Evolutionary conservation across 1,140 invertebrate species (phyloP).

Genomic region (Protaetia brevitarsis): DNA sequence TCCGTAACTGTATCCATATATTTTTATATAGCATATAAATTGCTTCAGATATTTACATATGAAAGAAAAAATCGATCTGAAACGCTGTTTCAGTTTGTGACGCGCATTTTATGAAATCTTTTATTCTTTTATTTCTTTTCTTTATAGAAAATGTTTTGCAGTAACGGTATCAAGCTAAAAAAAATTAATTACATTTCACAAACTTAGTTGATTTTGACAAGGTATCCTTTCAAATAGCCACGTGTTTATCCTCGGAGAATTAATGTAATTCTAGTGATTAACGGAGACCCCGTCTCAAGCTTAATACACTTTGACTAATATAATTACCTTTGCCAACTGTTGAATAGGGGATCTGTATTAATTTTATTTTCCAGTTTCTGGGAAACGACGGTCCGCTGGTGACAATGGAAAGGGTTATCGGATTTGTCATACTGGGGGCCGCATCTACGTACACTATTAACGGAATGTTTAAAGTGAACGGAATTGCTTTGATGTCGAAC

Average conservation of each 20-base stretch:
- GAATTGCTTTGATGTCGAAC: background rate
- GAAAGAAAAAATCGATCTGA: too few relatives aligned
- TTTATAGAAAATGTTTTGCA: too few relatives aligned
- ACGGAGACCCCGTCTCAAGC: background rate
- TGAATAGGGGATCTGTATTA: conserved; percentile 74
- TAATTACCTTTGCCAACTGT: conserved; percentile 63
- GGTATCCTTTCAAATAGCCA: background rate
- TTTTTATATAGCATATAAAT: too few relatives aligned
- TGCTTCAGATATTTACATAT: too few relatives aligned
- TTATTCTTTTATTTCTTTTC: too few relatives aligned
- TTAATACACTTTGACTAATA: background rate
- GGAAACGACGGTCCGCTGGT: conserved; percentile 70
- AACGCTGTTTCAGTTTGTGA: too few relatives aligned
- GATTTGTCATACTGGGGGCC: conserved; percentile 67
- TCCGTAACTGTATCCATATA: too few relatives aligned
- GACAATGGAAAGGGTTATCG: conserved; percentile 73
- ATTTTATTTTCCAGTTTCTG: conserved; percentile 77
- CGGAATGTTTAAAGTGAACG: conserved; percentile 31
- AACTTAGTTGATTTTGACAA: background rate
- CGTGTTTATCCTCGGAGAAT: background rate
- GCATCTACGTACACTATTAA: conserved; percentile 77
- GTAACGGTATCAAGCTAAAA: too few relatives aligned
- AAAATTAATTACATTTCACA: background rate
- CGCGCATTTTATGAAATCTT: too few relatives aligned
- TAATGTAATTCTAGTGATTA: conserved; percentile 1